Evolutionary conservation across 2,113 vertebrate species (phyloP).

Genomic region (Phylloscopus whistleri): DNA sequence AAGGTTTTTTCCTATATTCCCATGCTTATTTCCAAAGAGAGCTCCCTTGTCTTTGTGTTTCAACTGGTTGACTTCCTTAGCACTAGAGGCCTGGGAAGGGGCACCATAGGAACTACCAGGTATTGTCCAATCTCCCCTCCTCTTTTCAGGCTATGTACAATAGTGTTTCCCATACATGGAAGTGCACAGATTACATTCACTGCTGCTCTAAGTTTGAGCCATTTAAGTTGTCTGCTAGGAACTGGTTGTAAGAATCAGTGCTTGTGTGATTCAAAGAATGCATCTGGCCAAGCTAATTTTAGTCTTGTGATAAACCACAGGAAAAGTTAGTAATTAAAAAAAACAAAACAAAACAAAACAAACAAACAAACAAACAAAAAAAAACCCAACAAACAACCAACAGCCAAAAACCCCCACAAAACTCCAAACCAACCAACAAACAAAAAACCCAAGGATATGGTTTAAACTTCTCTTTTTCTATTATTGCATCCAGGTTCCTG

Average conservation of each 20-base stretch:
- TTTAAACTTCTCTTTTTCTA: conserved; percentile 36
- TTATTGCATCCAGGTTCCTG: background rate
- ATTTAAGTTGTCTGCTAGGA: background rate
- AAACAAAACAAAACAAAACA: background rate
- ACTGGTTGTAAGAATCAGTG: background rate
- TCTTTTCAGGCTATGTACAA: conserved; percentile 21
- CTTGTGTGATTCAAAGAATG: background rate
- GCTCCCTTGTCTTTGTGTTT: background rate
- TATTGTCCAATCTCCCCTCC: conserved; percentile 46
- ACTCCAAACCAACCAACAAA: background rate
- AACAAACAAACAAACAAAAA: background rate
- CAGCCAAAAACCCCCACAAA: background rate
- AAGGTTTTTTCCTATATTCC: background rate
- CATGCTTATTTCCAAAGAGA: conserved; percentile 11
- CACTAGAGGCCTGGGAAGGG: background rate
- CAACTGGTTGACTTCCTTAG: conserved; percentile 25
- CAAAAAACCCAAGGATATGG: background rate
- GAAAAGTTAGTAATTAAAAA: conserved; percentile 13
- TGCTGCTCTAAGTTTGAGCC: background rate
- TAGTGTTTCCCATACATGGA: conserved; percentile 32
- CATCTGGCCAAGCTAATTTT: conserved; percentile 16
- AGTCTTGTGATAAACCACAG: conserved; percentile 23
- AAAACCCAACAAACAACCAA: background rate
- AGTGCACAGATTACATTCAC: conserved; percentile 20
- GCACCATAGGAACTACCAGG: conserved; percentile 47